phyloP scores from a whole-genome alignment of 2,797 vertebrate species.

The Mus caroli region DNA sequence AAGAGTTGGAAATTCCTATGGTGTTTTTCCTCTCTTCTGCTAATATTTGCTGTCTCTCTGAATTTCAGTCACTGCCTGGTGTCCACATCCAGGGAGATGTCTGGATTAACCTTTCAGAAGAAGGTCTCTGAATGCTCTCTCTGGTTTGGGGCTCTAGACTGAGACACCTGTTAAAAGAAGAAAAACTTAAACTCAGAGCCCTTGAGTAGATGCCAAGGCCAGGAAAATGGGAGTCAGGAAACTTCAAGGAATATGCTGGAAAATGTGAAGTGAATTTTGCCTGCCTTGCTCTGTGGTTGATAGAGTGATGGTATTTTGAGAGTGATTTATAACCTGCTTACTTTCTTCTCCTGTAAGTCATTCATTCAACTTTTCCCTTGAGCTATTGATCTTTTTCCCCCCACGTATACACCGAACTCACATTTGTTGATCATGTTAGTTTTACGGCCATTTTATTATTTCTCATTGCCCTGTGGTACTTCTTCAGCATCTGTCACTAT shows the following conservation, averaged over 20 bases:
- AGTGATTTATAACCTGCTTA: background rate
- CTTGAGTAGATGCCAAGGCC: background rate
- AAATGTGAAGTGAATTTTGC: background rate
- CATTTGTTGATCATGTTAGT: background rate
- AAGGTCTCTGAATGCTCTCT: background rate
- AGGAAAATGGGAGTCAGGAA: background rate
- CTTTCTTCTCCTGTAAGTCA: background rate
- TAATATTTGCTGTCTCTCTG: rapidly evolving
- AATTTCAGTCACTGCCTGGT: background rate
- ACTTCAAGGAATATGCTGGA: background rate
- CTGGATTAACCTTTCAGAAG: background rate
- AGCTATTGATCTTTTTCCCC: background rate
- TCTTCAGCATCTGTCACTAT: background rate
- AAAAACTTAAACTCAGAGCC: background rate
- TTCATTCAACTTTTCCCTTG: background rate
- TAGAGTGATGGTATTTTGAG: background rate
- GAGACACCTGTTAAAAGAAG: background rate
- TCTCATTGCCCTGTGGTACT: background rate
- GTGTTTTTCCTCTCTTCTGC: too few relatives aligned
- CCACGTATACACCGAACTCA: background rate
- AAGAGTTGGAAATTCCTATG: background rate
- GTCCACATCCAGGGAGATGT: background rate
- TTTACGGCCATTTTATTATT: background rate
- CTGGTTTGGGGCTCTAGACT: background rate
- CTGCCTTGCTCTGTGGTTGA: background rate